These are phyloP conservation scores for Clarias platycephalus DNA, from an alignment of 2,797 vertebrate genomes.

Conservation along the genomic window DNA sequence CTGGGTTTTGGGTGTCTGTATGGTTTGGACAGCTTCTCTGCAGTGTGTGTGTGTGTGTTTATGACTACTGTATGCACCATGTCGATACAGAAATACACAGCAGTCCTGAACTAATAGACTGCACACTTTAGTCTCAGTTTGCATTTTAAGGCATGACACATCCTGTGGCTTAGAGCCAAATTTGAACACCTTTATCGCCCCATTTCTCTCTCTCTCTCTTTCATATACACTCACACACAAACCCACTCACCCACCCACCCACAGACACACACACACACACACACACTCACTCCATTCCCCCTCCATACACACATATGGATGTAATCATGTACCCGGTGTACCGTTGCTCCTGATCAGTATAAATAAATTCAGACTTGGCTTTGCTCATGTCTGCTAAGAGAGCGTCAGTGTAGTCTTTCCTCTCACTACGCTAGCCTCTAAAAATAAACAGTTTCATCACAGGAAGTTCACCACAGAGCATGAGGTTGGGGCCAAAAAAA, in stretches of 20 bases:
- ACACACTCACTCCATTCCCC: constrained; percentile 53
- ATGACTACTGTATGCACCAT: constrained; percentile 33
- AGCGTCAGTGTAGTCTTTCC: constrained; percentile 53
- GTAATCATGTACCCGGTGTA: constrained; percentile 50
- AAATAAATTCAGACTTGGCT: constrained; percentile 60
- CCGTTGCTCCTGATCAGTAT: constrained; percentile 50
- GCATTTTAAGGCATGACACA: constrained; percentile 54
- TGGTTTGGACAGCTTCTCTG: constrained; percentile 27
- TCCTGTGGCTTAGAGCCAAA: constrained; percentile 4
- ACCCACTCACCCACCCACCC: constrained; percentile 35
- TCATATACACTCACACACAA: neutral
- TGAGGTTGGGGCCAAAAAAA: constrained; percentile 21
- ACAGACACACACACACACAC: constrained; percentile 64
- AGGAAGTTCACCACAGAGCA: constrained; percentile 48
- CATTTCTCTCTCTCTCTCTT: constrained; percentile 2
- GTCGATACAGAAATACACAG: constrained; percentile 60
- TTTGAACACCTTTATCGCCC: neutral
- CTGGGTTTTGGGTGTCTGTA: constrained; percentile 3
- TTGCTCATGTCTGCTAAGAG: constrained; percentile 51
- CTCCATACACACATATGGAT: constrained; percentile 44
- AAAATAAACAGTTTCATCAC: constrained; percentile 60
- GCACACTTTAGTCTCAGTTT: constrained; percentile 55
- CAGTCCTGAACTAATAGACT: constrained; percentile 46
- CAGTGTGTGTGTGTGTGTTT: constrained; percentile 6
- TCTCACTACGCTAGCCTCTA: constrained; percentile 46